Evolutionary conservation across 2,113 vertebrate species (phyloP).

Genomic region (Scophthalmus maximus): DNA sequence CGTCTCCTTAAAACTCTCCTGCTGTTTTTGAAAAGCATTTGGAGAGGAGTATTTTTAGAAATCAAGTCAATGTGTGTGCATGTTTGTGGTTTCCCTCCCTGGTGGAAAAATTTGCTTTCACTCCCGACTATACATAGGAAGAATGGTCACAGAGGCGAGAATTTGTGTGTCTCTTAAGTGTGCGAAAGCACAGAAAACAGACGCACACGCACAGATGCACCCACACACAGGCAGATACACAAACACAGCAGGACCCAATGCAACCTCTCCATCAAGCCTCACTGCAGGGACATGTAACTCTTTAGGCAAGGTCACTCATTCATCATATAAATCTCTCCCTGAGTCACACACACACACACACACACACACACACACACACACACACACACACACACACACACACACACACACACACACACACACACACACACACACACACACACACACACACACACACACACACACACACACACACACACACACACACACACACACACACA

Average conservation of each 20-base stretch:
- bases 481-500: slow-evolving; percentile 3
- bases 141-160: slow-evolving; percentile 54
- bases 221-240: not conserved
- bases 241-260: slow-evolving; percentile 37
- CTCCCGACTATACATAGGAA: slow-evolving; percentile 44
- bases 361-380: slow-evolving; percentile 1
- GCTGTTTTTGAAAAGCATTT: slow-evolving; percentile 51
- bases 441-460: too few relatives aligned
- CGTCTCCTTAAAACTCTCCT: slow-evolving; percentile 51
- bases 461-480: slow-evolving; percentile 25
- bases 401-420: not conserved
- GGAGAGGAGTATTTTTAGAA: slow-evolving; percentile 67
- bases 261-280: slow-evolving; percentile 59
- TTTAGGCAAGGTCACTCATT: slow-evolving; percentile 78
- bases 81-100: slow-evolving; percentile 58
- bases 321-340: slow-evolving; percentile 69
- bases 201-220: slow-evolving; percentile 1
- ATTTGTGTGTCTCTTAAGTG: slow-evolving; percentile 46
- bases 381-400: slow-evolving; percentile 25
- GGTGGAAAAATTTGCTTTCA: slow-evolving; percentile 54
- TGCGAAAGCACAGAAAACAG: slow-evolving; percentile 25
- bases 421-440: not conserved
- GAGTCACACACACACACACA: slow-evolving; percentile 37
- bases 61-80: slow-evolving; percentile 36
- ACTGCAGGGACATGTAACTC: slow-evolving; percentile 64